These are phyloP conservation scores for Caerostris extrusa DNA, from an alignment of 1,140 invertebrate species.

Conservation along the genomic window DNA sequence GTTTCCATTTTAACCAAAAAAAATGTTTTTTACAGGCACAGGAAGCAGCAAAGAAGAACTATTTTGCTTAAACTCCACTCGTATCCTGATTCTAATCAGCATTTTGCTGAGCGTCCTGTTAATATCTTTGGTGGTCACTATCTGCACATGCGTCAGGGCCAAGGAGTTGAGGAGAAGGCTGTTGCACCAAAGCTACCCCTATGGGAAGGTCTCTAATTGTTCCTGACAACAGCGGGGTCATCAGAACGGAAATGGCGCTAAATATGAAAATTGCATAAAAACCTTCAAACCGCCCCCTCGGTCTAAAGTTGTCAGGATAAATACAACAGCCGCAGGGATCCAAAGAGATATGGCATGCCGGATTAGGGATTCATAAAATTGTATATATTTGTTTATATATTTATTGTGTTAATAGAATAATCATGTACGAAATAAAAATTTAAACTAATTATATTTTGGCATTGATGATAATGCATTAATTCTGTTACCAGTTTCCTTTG, in stretches of 20 bases:
- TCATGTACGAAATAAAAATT: no score
- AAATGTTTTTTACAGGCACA: neutral
- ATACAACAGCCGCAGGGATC: no score
- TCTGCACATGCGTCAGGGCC: constrained; percentile 84
- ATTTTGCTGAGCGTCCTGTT: constrained; percentile 86
- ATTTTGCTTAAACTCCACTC: constrained; percentile 88
- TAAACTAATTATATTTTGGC: no score
- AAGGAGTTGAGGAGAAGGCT: constrained; percentile 57
- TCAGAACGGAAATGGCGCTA: neutral
- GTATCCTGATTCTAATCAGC: constrained; percentile 87
- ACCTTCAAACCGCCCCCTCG: constrained; percentile 58
- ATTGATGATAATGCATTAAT: no score
- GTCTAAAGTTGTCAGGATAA: neutral
- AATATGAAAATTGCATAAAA: neutral
- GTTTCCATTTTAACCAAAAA: neutral
- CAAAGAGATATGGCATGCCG: neutral
- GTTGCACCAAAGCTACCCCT: neutral
- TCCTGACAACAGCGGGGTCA: constrained; percentile 40
- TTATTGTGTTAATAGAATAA: no score
- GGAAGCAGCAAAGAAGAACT: constrained; percentile 79
- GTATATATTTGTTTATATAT: no score
- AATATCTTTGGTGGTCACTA: constrained; percentile 85
- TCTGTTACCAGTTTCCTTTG: no score
- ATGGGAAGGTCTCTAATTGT: constrained; percentile 6
- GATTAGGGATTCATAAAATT: neutral